These are phyloP conservation scores for Athalia rosae DNA, from an alignment of 2,888 invertebrate species.

Conservation along the genomic window DNA sequence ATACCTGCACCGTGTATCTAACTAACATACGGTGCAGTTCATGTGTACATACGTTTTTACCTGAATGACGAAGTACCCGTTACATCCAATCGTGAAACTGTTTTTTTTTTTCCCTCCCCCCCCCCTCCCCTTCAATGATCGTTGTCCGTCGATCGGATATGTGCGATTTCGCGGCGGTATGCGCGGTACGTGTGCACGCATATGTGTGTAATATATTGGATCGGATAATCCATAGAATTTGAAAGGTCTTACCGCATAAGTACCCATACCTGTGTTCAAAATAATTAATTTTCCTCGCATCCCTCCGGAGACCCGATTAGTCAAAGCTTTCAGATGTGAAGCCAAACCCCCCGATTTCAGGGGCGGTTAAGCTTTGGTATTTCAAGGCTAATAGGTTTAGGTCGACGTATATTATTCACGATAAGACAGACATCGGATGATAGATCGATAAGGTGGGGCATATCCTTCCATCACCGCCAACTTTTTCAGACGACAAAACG, in stretches of 20 bases:
- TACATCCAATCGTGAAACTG: too few relatives aligned
- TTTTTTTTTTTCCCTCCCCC: too few relatives aligned
- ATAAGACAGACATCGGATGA: slow-evolving; percentile 45
- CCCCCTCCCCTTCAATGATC: too few relatives aligned
- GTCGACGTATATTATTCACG: slow-evolving; percentile 43
- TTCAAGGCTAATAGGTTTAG: slow-evolving; percentile 43
- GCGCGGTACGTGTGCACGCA: background rate
- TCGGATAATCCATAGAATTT: slow-evolving; percentile 23
- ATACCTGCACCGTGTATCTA: background rate
- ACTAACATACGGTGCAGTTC: too few relatives aligned
- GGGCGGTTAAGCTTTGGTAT: slow-evolving; percentile 42
- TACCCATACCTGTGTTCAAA: slow-evolving; percentile 13
- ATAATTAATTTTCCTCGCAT: slow-evolving; percentile 37
- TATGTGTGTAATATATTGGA: too few relatives aligned
- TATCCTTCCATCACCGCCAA: slow-evolving; percentile 38
- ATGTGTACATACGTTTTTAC: too few relatives aligned
- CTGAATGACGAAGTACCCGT: too few relatives aligned
- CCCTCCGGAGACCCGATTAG: slow-evolving; percentile 43
- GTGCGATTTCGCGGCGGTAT: background rate
- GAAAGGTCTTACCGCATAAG: slow-evolving; percentile 8
- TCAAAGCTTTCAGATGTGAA: slow-evolving; percentile 42
- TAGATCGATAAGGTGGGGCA: slow-evolving; percentile 41
- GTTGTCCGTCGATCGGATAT: too few relatives aligned
- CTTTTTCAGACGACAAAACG: slow-evolving; percentile 40
- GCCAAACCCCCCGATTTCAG: slow-evolving; percentile 43